These are phyloP conservation scores for Benthosema pterotum DNA, from an alignment of 2,797 vertebrate genomes.

Conservation along the genomic window DNA sequence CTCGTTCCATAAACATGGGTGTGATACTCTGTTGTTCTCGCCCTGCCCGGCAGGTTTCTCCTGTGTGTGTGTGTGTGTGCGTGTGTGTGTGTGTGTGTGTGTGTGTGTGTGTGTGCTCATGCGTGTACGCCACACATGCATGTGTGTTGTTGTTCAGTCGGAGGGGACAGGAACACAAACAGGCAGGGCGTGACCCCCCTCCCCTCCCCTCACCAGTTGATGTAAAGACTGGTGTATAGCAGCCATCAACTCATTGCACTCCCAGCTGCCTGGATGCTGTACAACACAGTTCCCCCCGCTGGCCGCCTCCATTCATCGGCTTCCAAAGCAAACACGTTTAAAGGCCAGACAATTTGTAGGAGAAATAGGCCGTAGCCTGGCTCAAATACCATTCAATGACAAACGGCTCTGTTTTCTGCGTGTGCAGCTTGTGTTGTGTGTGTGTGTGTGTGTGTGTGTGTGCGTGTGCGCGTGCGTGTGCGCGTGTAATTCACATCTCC, in stretches of 20 bases:
- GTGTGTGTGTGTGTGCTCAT: too few species aligned
- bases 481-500: too few species aligned
- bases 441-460: slow-evolving; percentile 1
- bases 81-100: too few species aligned
- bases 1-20: neutral
- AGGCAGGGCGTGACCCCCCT: slow-evolving; percentile 13
- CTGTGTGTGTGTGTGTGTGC: neutral
- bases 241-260: slow-evolving; percentile 11
- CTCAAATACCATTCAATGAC: slow-evolving; percentile 27
- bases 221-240: slow-evolving; percentile 35
- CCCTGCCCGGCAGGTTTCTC: too few species aligned
- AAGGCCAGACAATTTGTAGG: slow-evolving; percentile 32
- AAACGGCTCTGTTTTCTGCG: slow-evolving; percentile 1
- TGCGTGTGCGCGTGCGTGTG: neutral
- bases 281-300: neutral
- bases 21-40: too few species aligned
- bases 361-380: slow-evolving; percentile 26
- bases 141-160: too few species aligned
- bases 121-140: neutral
- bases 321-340: slow-evolving; percentile 40
- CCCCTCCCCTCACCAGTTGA: slow-evolving; percentile 21
- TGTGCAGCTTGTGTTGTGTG: slow-evolving; percentile 1
- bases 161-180: neutral
- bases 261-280: slow-evolving; percentile 18
- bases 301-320: slow-evolving; percentile 10